These are phyloP conservation scores for Helostoma temminkii DNA, from an alignment of 2,797 vertebrate species.

Conservation along the genomic window DNA sequence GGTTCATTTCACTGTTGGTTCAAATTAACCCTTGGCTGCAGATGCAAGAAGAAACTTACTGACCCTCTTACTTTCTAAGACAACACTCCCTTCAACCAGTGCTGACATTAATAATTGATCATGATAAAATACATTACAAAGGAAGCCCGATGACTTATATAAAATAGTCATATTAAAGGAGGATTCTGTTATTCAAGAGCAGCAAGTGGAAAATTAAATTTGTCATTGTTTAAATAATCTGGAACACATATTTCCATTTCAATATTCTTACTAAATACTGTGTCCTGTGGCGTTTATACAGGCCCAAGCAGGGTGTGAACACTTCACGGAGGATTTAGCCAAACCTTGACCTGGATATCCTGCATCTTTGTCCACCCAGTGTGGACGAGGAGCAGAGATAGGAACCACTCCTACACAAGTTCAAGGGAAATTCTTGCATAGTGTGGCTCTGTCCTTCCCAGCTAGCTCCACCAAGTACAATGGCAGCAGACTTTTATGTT, in stretches of 20 bases:
- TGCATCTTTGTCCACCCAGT: constrained; percentile 71
- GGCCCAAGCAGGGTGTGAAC: constrained; percentile 46
- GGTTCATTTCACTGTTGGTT: constrained; percentile 68
- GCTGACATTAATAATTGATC: constrained; percentile 70
- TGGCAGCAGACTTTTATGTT: constrained; percentile 69
- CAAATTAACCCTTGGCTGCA: constrained; percentile 72
- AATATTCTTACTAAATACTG: neutral
- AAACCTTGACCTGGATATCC: constrained; percentile 79
- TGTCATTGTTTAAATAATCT: constrained; percentile 35
- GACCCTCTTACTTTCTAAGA: constrained; percentile 71
- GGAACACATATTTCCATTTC: constrained; percentile 26
- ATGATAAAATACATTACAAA: constrained; percentile 56
- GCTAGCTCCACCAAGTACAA: constrained; percentile 53
- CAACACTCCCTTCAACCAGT: constrained; percentile 60
- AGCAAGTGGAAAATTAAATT: constrained; percentile 23
- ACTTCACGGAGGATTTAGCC: constrained; percentile 56
- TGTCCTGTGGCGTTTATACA: constrained; percentile 32
- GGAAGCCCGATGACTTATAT: constrained; percentile 28
- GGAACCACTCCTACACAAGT: constrained; percentile 59
- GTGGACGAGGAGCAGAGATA: constrained; percentile 59
- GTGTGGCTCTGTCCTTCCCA: constrained; percentile 55
- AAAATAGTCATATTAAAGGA: constrained; percentile 35
- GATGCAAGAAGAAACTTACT: constrained; percentile 34
- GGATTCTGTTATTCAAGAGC: constrained; percentile 23
- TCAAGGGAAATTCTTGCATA: constrained; percentile 70